A percentile compares a stretch with the other conserved stretches of the same genome.
phyloP scores from a whole-genome alignment of 2,888 invertebrate species.

The Ormia ochracea region DNA sequence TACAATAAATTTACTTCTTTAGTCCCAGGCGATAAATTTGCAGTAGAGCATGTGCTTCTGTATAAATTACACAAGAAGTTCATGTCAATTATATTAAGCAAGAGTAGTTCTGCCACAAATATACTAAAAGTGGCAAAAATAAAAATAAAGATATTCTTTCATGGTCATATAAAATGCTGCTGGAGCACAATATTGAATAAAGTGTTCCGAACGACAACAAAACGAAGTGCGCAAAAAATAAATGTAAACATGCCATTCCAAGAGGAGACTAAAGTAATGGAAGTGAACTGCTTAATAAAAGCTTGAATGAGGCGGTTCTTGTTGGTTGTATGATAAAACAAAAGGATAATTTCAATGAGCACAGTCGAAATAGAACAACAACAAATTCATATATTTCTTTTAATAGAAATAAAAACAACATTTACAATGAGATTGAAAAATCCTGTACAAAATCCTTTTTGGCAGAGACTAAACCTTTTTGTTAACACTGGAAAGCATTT shows the following conservation, averaged over 20 bases:
- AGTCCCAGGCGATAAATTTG: slow-evolving; percentile 7
- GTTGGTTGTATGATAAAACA: too few relatives aligned
- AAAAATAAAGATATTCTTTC: neutral
- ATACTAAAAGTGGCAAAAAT: neutral
- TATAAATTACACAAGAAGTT: neutral
- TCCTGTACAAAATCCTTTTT: too few relatives aligned
- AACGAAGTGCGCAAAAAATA: neutral
- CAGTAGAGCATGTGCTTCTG: neutral
- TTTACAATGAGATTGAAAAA: too few relatives aligned
- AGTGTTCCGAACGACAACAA: too few relatives aligned
- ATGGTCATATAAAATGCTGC: slow-evolving; percentile 15
- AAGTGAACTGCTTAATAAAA: too few relatives aligned
- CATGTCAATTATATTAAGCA: slow-evolving; percentile 8
- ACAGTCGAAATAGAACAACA: too few relatives aligned
- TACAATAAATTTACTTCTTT: neutral
- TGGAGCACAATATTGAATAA: neutral
- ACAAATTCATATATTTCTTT: too few relatives aligned
- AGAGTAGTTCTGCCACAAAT: neutral
- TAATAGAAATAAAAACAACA: too few relatives aligned
- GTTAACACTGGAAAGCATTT: too few relatives aligned
- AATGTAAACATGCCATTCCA: neutral
- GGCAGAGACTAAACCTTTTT: too few relatives aligned
- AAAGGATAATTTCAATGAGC: too few relatives aligned
- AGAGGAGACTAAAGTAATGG: slow-evolving; percentile 4
- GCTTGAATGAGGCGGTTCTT: too few relatives aligned